Base-by-base conservation (phyloP, 2,888 invertebrate genomes). In the Aquatica leii region DNA sequence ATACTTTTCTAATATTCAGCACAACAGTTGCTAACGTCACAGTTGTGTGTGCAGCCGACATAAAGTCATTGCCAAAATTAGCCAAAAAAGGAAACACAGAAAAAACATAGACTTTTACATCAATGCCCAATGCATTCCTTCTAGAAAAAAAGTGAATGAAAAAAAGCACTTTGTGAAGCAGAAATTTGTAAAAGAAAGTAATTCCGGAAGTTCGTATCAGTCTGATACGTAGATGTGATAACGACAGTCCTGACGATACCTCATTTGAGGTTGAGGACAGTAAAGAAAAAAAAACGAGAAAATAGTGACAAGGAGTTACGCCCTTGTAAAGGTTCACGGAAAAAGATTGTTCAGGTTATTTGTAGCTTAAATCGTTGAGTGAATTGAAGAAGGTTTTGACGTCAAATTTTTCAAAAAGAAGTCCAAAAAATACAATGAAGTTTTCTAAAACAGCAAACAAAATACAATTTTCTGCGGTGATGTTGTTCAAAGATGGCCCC, bases 251-350 rank as follows among this genome's bases (percentile, higher is more conserved):
- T 14, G 41, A 41, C 17, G 41, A 41, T 41, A 41, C 14, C 41
- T 41, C 15, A 41, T 15, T 41, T 41, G 41, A 41, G 41, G 41
- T 41, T 41, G 41, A 41, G 41, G 41, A 41, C 41, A 41, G 2
- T 41, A 14, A 41, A 41, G 41, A 41, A 14, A 15, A 41, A n/a
- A n/a, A 41, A 15, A 41, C 41, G 2, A 15, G 2, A 2, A 41
- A 41, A 41, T 41, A 14, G 41, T 14, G 41, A 2, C 41, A 41
- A 8, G 15, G 17, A 15, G 15, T 1, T 14, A 41, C 14, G 41
- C 41, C 14, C 14, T 41, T 41, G 41, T 41, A 41, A 41, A 41
- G 17, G 15, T 12, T 14, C 41, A 15, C 8, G 41, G 41, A 41
- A 41, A 41, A 6, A 41, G 14, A 8, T 41, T 14, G 17, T 41